A percentile compares a stretch with the other conserved stretches of the same genome.
phyloP scores from a whole-genome alignment of 1,140 invertebrate genomes.

The Sminthurinus signatus region DNA sequence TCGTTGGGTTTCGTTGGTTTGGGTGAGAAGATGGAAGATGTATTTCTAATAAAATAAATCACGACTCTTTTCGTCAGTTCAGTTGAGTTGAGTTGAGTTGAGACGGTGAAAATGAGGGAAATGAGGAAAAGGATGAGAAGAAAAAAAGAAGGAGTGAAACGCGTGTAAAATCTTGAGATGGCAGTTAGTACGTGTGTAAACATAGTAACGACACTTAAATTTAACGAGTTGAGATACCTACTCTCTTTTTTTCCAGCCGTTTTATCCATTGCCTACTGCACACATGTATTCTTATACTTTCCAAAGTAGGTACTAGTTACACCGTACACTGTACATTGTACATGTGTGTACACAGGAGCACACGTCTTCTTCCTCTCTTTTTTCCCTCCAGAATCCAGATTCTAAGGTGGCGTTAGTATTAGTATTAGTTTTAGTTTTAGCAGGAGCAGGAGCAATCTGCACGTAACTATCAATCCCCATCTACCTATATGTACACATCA shows the following conservation, averaged over 20 bases:
- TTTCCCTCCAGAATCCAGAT: too few relatives aligned
- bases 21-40: not conserved
- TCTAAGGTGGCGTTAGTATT: too few relatives aligned
- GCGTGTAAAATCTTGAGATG: conserved; percentile 11
- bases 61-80: not conserved
- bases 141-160: not conserved
- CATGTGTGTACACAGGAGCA: not conserved
- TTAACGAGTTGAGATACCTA: conserved; percentile 33
- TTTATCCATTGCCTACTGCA: not conserved
- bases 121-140: too few relatives aligned
- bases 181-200: conserved; percentile 36
- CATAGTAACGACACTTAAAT: conserved; percentile 39
- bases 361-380: not conserved
- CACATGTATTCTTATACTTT: too few relatives aligned
- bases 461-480: too few relatives aligned
- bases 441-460: too few relatives aligned
- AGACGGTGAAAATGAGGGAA: not conserved
- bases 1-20: too few relatives aligned
- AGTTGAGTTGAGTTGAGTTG: not conserved
- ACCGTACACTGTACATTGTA: too few relatives aligned
- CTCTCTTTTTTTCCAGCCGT: not conserved
- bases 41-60: not conserved
- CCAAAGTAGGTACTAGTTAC: too few relatives aligned
- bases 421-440: too few relatives aligned
- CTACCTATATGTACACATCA: too few relatives aligned